A percentile compares a stretch with the other conserved stretches of the same genome.
Conservation (phyloP, 2,113 vertebrate genomes). For the Equus quagga region DNA sequence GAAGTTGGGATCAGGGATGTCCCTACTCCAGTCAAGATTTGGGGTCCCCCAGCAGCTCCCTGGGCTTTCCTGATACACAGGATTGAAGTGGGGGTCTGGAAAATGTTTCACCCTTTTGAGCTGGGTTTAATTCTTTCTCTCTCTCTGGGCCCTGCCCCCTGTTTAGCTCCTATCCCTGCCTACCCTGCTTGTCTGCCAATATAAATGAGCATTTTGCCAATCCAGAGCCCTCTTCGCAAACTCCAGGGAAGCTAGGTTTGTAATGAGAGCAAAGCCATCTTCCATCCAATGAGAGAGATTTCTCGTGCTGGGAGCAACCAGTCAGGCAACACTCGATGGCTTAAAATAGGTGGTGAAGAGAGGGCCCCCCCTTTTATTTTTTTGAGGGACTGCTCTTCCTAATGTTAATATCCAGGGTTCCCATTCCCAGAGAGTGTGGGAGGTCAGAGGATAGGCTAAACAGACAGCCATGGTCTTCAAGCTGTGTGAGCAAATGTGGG, state of each 20-base stretch:
- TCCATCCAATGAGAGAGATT: slow-evolving; percentile 85
- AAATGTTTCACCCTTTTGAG: background rate
- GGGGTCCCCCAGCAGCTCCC: background rate
- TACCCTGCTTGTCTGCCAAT: slow-evolving; percentile 45
- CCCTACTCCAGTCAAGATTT: background rate
- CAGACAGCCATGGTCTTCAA: background rate
- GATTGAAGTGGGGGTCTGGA: background rate
- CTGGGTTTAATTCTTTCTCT: background rate
- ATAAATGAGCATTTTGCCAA: slow-evolving; percentile 62
- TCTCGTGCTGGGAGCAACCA: slow-evolving; percentile 66
- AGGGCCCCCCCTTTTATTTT: background rate
- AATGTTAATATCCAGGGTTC: background rate
- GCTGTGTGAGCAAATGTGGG: background rate
- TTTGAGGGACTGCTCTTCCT: slow-evolving; percentile 35
- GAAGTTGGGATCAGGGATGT: background rate
- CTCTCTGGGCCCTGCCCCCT: background rate
- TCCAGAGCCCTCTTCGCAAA: slow-evolving; percentile 79
- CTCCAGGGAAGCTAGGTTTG: slow-evolving; percentile 74
- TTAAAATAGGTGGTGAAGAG: slow-evolving; percentile 62
- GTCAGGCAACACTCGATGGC: slow-evolving; percentile 50
- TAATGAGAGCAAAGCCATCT: slow-evolving; percentile 81
- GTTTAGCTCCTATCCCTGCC: background rate
- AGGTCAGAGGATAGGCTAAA: background rate
- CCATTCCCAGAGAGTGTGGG: background rate
- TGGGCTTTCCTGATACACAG: background rate